Percentiles rank a stretch among this genome's conserved stretches.
phyloP scores from a whole-genome alignment of 2,797 vertebrate genomes.

The Macropus fuliginosus region DNA sequence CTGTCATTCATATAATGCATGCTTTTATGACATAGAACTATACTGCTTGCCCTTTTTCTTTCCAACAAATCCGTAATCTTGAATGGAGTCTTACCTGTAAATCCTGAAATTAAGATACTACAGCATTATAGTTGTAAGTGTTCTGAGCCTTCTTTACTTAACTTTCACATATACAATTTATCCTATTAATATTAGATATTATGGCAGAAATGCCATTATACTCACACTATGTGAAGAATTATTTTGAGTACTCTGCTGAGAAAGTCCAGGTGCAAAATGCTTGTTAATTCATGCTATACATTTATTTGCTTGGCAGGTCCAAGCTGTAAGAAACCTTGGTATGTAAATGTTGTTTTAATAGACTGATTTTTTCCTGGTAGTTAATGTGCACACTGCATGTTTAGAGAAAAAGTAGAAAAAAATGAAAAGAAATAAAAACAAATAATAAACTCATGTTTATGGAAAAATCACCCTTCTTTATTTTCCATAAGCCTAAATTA shows the following conservation, averaged over 20 bases:
- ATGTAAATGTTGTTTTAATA: conserved; percentile 26
- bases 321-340: conserved; percentile 35
- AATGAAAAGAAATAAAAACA: background rate
- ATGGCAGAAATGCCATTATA: conserved; percentile 41
- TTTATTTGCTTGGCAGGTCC: conserved; percentile 54
- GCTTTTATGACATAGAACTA: background rate
- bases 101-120: background rate
- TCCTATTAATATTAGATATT: conserved; percentile 36
- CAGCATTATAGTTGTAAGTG: background rate
- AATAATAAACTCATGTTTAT: background rate
- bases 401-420: background rate
- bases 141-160: conserved; percentile 37
- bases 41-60: conserved; percentile 27
- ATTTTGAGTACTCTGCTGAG: conserved; percentile 25
- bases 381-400: background rate
- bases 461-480: background rate
- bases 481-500: conserved; percentile 10
- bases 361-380: conserved; percentile 18
- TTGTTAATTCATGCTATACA: conserved; percentile 53
- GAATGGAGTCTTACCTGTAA: conserved; percentile 17
- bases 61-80: conserved; percentile 38
- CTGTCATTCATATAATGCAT: background rate
- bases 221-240: conserved; percentile 41
- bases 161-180: background rate
- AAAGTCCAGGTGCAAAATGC: conserved; percentile 10